phyloP scores from a whole-genome alignment of 1,140 invertebrate species.

The Globodera rostochiensis region DNA sequence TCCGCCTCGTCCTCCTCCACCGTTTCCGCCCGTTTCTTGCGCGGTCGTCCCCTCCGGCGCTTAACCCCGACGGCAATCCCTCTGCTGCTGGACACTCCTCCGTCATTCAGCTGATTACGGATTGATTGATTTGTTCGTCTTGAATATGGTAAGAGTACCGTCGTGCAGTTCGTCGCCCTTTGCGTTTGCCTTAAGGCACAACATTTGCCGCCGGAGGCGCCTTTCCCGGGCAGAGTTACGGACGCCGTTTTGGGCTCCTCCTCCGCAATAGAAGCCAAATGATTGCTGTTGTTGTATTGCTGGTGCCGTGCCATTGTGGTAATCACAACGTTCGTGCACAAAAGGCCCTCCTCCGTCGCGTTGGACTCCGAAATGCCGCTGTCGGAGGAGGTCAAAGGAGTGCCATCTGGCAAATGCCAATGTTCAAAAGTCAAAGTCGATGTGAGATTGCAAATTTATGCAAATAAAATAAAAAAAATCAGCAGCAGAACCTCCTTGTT shows the following conservation, averaged over 20 bases:
- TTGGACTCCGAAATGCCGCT: conserved; percentile 37
- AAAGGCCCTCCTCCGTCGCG: conserved; percentile 15
- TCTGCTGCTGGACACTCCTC: not conserved
- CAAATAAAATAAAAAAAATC: too few relatives aligned
- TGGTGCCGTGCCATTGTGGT: conserved; percentile 5
- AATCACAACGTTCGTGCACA: conserved; percentile 5
- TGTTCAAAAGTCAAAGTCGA: not conserved
- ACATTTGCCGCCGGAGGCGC: not conserved
- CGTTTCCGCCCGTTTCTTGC: conserved; percentile 16
- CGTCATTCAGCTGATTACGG: not conserved
- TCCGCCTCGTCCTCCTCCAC: conserved; percentile 7
- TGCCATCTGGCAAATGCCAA: conserved; percentile 16
- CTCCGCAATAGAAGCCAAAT: conserved; percentile 5
- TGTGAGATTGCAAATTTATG: too few relatives aligned
- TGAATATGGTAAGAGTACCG: not conserved
- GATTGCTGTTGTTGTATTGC: not conserved
- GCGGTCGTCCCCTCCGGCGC: conserved; percentile 19
- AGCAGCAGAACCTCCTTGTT: not conserved
- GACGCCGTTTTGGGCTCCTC: not conserved
- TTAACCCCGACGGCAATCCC: not conserved
- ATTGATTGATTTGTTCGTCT: not conserved
- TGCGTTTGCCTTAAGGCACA: not conserved
- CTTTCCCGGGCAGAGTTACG: not conserved
- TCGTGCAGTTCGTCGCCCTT: not conserved
- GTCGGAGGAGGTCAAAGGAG: conserved; percentile 29